Percentiles rank a stretch among this genome's conserved stretches.
Evolutionary conservation across 2,888 invertebrate genomes (phyloP).

Genomic region (Rapana venosa): DNA sequence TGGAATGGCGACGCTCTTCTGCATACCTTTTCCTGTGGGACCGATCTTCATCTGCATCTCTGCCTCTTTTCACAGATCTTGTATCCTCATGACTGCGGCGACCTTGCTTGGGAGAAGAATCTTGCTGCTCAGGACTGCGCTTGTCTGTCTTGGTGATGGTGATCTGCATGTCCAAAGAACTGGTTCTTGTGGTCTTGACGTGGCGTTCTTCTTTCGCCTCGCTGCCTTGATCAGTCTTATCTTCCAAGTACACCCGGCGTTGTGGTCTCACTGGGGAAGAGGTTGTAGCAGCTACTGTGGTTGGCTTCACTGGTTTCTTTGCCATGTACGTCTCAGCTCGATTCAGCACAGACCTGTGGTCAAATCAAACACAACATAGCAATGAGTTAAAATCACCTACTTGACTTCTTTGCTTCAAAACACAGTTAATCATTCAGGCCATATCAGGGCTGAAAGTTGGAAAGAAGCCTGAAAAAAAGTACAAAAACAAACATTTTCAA

Average conservation of each 20-base stretch:
- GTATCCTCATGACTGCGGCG: conserved; percentile 39
- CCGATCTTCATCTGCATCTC: conserved; percentile 31
- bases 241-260: conserved; percentile 58
- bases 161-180: conserved; percentile 52
- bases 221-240: conserved; percentile 34
- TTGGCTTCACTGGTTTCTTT: conserved; percentile 90
- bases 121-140: conserved; percentile 32
- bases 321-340: conserved; percentile 94
- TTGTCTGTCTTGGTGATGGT: conserved; percentile 56
- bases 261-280: conserved; percentile 49
- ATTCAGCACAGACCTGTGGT: conserved; percentile 85
- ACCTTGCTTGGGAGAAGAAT: not conserved
- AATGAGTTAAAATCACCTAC: not conserved
- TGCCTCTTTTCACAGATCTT: conserved; percentile 2
- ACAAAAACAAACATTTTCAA: too few species aligned
- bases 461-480: not conserved
- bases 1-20: not conserved
- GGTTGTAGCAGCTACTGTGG: conserved; percentile 63
- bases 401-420: too few species aligned
- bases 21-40: conserved; percentile 35
- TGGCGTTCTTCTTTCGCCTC: conserved; percentile 42
- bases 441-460: not conserved
- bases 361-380: not conserved
- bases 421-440: too few species aligned
- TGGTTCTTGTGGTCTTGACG: conserved; percentile 42